Conservation (phyloP, 1,140 invertebrate species). For the Apocrypta bakeri region DNA sequence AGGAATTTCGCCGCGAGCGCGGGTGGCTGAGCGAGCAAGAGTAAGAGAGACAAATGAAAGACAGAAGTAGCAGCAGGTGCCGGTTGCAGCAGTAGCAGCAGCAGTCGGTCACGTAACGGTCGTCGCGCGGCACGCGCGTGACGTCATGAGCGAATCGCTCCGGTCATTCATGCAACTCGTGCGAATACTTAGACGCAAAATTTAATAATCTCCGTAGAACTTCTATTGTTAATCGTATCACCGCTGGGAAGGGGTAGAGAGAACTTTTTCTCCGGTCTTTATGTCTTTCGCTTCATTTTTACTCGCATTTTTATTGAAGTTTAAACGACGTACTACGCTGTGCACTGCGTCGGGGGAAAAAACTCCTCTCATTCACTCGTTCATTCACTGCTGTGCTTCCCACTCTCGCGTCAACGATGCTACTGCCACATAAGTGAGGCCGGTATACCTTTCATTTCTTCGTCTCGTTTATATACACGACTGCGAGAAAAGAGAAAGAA, state of each 20-base stretch:
- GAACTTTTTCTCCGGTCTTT: too few species aligned
- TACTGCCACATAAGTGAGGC: conserved; percentile 1
- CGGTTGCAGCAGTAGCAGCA: conserved; percentile 52
- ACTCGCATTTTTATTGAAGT: background rate
- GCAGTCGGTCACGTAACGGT: conserved; percentile 71
- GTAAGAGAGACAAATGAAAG: background rate
- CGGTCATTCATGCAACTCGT: conserved; percentile 61
- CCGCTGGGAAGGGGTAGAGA: too few species aligned
- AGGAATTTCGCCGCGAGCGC: background rate
- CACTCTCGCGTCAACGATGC: background rate
- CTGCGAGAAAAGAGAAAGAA: background rate
- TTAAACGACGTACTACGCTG: background rate
- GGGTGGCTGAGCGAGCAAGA: background rate
- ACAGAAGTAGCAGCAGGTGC: conserved; percentile 52
- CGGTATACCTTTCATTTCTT: conserved; percentile 18
- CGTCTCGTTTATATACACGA: background rate
- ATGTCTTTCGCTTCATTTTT: too few species aligned
- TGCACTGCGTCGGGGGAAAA: background rate
- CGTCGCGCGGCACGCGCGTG: conserved; percentile 53
- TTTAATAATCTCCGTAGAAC: background rate
- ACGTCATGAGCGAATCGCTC: conserved; percentile 47
- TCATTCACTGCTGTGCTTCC: background rate
- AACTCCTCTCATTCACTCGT: conserved; percentile 15
- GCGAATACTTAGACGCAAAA: background rate
- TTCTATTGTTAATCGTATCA: too few species aligned